Conservation (phyloP, 1,140 invertebrate species). For the Pteromalus puparum region DNA sequence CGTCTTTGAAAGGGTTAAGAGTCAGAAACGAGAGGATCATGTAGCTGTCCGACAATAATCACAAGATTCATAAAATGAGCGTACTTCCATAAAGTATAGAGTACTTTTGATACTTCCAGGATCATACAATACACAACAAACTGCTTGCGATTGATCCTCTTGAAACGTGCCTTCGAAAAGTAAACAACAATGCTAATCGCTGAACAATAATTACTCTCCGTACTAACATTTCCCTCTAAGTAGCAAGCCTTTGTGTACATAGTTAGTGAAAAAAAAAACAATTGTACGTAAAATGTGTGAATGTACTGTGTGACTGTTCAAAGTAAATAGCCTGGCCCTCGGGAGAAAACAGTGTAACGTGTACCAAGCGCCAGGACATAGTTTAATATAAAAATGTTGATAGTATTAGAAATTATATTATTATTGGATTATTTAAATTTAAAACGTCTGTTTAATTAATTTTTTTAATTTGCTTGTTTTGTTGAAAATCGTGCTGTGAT, state of each 20-base stretch:
- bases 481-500: constrained; percentile 71
- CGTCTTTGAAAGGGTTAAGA: constrained; percentile 29
- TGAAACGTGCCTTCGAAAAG: constrained; percentile 20
- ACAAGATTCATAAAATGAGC: not conserved
- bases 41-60: not conserved
- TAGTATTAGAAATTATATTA: constrained; percentile 62
- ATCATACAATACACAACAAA: not conserved
- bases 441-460: constrained; percentile 49
- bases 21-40: constrained; percentile 13
- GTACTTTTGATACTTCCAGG: not conserved
- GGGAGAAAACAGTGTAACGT: constrained; percentile 26
- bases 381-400: constrained; percentile 59
- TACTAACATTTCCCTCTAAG: constrained; percentile 37
- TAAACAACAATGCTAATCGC: constrained; percentile 18
- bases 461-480: constrained; percentile 60
- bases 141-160: not conserved
- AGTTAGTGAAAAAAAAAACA: constrained; percentile 34
- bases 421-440: constrained; percentile 64
- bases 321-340: constrained; percentile 32
- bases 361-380: constrained; percentile 30
- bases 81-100: not conserved
- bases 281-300: constrained; percentile 33
- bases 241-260: constrained; percentile 34
- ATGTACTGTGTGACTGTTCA: not conserved
- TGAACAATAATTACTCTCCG: constrained; percentile 19